phyloP scores from a whole-genome alignment of 2,797 vertebrate species.

The Ptychadena robeensis region DNA sequence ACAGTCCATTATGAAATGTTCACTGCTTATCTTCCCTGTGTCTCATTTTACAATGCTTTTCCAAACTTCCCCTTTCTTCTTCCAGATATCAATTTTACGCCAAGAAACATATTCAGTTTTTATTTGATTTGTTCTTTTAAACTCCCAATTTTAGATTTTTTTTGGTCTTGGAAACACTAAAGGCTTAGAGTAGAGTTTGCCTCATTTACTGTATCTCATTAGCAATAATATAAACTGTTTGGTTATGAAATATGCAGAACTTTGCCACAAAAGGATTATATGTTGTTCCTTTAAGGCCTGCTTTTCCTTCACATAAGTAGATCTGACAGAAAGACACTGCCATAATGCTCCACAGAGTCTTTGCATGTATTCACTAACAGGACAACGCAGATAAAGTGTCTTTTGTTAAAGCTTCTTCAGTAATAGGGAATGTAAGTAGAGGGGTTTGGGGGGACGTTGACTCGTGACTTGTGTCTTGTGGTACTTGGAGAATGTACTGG shows the following conservation, averaged over 20 bases:
- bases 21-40: slow-evolving; percentile 38
- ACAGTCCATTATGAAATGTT: slow-evolving; percentile 48
- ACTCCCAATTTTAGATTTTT: not conserved
- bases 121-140: slow-evolving; percentile 9
- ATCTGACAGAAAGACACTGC: slow-evolving; percentile 46
- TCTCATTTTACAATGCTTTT: slow-evolving; percentile 43
- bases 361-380: slow-evolving; percentile 42
- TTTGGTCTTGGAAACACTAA: slow-evolving; percentile 33
- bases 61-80: slow-evolving; percentile 3
- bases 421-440: not conserved
- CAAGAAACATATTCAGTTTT: slow-evolving; percentile 23
- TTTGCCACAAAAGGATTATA: slow-evolving; percentile 54
- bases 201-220: slow-evolving; percentile 53
- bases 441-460: slow-evolving; percentile 19
- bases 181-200: not conserved
- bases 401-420: slow-evolving; percentile 42
- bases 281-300: slow-evolving; percentile 41
- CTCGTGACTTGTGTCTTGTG: slow-evolving; percentile 12
- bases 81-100: slow-evolving; percentile 1
- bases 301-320: slow-evolving; percentile 52
- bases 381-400: slow-evolving; percentile 36
- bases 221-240: slow-evolving; percentile 47
- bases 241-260: slow-evolving; percentile 43
- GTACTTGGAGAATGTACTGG: not conserved
- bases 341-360: slow-evolving; percentile 51